Conservation (phyloP, 2,888 invertebrate species). For the Venustoraphidia nigricollis region DNA sequence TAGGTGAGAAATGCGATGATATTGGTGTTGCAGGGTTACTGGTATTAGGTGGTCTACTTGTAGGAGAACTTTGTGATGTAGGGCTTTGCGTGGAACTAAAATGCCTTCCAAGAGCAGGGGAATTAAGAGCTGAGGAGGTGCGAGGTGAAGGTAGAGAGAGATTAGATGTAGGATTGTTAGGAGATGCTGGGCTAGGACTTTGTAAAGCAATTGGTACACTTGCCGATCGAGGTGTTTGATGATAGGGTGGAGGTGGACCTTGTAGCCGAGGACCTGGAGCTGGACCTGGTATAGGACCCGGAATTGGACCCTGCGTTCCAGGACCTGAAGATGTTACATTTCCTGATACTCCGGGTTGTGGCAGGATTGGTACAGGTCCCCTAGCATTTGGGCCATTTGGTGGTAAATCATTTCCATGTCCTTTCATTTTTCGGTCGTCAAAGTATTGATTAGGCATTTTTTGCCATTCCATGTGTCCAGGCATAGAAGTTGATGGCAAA, state of each 20-base stretch:
- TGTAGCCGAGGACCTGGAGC: conserved; percentile 36
- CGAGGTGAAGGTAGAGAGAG: conserved; percentile 59
- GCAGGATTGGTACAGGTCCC: conserved; percentile 1
- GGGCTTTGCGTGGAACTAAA: conserved; percentile 43
- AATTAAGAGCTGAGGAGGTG: conserved; percentile 50
- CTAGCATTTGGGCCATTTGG: conserved; percentile 5
- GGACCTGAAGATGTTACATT: conserved; percentile 1
- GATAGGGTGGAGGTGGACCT: conserved; percentile 66
- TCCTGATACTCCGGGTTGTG: not conserved
- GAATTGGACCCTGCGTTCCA: conserved; percentile 2
- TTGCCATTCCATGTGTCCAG: conserved; percentile 76
- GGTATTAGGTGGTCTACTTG: conserved; percentile 33
- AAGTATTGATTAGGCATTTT: conserved; percentile 79
- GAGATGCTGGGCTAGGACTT: conserved; percentile 57
- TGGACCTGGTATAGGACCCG: conserved; percentile 16
- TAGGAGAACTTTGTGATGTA: conserved; percentile 44
- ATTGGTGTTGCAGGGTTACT: conserved; percentile 61
- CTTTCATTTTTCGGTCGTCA: conserved; percentile 50
- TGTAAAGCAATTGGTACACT: conserved; percentile 60
- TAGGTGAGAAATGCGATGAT: conserved; percentile 44
- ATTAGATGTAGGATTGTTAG: conserved; percentile 54
- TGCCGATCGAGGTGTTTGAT: conserved; percentile 55
- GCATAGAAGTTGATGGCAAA: conserved; percentile 23
- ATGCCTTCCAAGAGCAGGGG: conserved; percentile 48
- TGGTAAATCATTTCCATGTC: conserved; percentile 27